Evolutionary conservation across 2,113 vertebrate species (phyloP), one percentile per base, ranked within the genome.

Genomic region (Anseranas semipalmata): DNA sequence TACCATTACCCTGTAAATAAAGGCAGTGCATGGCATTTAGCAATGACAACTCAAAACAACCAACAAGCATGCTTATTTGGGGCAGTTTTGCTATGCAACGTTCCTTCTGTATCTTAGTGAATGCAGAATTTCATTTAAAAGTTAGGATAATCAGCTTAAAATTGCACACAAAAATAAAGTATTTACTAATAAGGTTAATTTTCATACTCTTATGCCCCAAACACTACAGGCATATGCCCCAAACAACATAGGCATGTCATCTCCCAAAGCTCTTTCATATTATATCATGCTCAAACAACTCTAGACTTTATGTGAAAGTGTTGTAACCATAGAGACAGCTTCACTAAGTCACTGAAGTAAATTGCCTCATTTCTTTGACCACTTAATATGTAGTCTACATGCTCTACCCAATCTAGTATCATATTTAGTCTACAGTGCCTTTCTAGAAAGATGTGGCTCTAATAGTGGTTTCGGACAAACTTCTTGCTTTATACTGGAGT

Each of bases 281-380:
- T 62, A 3, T 46, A 83, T 19, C 30, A 30, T 10, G 24, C 43
- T 66, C 63, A 71, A 62, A 37, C 46, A 89, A 83, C 39, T 89
- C 58, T 24, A 56, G n/a, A 67, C 71, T 74, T 67, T 30, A 75
- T 41, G 41, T 59, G 71, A 66, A 91, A 93, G 35, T 67, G 27
- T 86, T 28, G 45, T 75, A 88, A 89, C 58, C 46, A 72, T 33
- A 45, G 82, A 93, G 95, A 92, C 15, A 84, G 46, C 35, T 65
- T 62, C 85, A 56, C 28, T 68, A 68, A 86, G 60, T 82, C 56
- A 86, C 73, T 71, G 35, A 75, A 84, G 37, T 63, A 77, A 95
- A 96, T 55, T 66, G 72, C 59, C 80, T 95, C 82, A 71, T 83
- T 77, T 91, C 78, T 86, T 90, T 86, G 46, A 87, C 87, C 91